These are phyloP conservation scores for Caenorhabditis doughertyi DNA, from an alignment of 2,888 invertebrate species.

Conservation along the genomic window DNA sequence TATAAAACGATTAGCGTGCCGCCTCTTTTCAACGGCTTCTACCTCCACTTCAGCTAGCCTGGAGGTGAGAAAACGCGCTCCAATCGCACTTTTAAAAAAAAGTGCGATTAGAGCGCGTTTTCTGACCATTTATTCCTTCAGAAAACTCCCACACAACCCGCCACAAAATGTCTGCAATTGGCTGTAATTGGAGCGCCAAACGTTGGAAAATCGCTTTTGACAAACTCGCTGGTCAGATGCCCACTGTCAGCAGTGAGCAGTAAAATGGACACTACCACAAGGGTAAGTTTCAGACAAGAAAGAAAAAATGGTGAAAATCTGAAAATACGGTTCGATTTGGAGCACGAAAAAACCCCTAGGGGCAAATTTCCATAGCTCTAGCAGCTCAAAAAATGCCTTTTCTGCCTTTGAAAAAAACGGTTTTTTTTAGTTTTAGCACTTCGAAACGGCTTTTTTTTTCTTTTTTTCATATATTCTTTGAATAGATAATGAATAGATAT, in stretches of 20 bases:
- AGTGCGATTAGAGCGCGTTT: too few species aligned
- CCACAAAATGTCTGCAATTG: slow-evolving; percentile 83
- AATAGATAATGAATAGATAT: too few species aligned
- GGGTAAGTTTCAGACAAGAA: slow-evolving; percentile 54
- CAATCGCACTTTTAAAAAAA: too few species aligned
- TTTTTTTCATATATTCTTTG: too few species aligned
- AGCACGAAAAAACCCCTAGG: too few species aligned
- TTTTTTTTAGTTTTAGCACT: too few species aligned
- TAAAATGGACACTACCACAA: slow-evolving; percentile 88
- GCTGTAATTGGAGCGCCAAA: slow-evolving; percentile 95
- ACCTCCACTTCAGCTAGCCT: slow-evolving; percentile 28
- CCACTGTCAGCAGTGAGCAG: slow-evolving; percentile 93
- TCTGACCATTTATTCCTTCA: too few species aligned
- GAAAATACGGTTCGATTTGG: not conserved
- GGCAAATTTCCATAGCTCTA: too few species aligned
- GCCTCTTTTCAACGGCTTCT: slow-evolving; percentile 41
- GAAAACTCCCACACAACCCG: slow-evolving; percentile 29
- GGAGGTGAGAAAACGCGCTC: slow-evolving; percentile 31
- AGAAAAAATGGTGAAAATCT: not conserved
- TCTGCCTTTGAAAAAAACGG: too few species aligned
- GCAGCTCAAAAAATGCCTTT: too few species aligned
- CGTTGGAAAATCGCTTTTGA: slow-evolving; percentile 95
- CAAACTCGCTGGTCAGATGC: slow-evolving; percentile 89
- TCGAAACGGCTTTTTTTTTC: too few species aligned
- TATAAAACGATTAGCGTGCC: slow-evolving; percentile 19